Conservation (phyloP, 2,888 invertebrate genomes). For the Rhaphigaster nebulosa region DNA sequence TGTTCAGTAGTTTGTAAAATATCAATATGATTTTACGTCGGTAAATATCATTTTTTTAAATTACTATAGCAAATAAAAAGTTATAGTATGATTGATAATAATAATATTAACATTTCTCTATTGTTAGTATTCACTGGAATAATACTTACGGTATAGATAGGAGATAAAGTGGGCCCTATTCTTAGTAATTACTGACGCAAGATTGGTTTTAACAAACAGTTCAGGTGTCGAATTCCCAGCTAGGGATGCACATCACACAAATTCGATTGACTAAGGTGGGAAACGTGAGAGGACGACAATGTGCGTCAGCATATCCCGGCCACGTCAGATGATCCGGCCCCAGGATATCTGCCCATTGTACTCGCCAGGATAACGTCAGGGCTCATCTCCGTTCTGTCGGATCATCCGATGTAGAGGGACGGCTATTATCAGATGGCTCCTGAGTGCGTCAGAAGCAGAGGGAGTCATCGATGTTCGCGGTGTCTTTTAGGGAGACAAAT, state of each 20-base stretch:
- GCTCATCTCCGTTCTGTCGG: neutral
- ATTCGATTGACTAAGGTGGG: neutral
- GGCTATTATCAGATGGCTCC: neutral
- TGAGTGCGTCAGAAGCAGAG: neutral
- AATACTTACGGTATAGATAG: neutral
- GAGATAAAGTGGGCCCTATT: neutral
- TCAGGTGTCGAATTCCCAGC: neutral
- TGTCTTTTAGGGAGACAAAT: no score
- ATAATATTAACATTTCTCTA: no score
- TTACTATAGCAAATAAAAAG: no score
- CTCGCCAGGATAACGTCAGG: neutral
- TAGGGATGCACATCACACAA: neutral
- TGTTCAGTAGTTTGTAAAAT: no score
- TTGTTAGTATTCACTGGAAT: neutral
- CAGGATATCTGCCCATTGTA: neutral
- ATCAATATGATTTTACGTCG: no score
- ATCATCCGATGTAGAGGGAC: neutral
- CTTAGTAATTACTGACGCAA: slow-evolving; percentile 1
- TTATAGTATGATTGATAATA: no score
- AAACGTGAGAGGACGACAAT: neutral
- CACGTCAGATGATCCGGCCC: neutral
- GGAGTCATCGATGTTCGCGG: no score
- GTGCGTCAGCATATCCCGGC: slow-evolving; percentile 10
- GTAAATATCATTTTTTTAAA: no score
- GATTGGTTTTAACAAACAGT: neutral